Conservation (phyloP, 2,113 vertebrate species). For the Myrmecophaga tridactyla region DNA sequence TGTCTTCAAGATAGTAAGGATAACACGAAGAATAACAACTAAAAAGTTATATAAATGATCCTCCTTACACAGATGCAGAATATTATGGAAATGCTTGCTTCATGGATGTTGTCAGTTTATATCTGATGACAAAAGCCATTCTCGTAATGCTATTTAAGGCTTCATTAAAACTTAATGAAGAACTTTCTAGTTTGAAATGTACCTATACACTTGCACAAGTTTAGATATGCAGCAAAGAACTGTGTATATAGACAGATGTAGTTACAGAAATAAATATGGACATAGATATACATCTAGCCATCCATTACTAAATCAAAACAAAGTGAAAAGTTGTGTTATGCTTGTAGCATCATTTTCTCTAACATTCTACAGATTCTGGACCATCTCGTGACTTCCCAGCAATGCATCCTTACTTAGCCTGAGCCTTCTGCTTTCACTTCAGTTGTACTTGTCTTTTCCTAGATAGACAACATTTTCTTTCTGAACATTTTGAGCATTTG, state of each 20-base stretch:
- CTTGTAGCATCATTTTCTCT: background rate
- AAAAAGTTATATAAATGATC: background rate
- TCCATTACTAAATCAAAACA: background rate
- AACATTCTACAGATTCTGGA: background rate
- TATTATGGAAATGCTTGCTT: slow-evolving; percentile 16
- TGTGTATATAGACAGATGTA: background rate
- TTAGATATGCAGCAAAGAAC: background rate
- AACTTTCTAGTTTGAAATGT: background rate
- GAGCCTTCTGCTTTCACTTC: background rate
- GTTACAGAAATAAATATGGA: background rate
- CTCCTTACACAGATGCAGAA: slow-evolving; percentile 4
- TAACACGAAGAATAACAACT: background rate
- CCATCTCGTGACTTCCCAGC: background rate
- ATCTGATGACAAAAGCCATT: background rate
- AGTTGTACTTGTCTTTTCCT: background rate
- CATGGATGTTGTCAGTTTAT: background rate
- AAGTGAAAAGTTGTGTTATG: background rate
- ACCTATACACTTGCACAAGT: background rate
- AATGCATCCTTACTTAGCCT: rapidly evolving
- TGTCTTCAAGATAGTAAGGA: background rate
- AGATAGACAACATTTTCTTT: background rate
- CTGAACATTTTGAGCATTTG: background rate
- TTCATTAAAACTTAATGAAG: background rate
- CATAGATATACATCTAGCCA: background rate
- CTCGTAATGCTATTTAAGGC: slow-evolving; percentile 11